phyloP scores from a whole-genome alignment of 2,113 vertebrate species.

The Pao palembangensis region DNA sequence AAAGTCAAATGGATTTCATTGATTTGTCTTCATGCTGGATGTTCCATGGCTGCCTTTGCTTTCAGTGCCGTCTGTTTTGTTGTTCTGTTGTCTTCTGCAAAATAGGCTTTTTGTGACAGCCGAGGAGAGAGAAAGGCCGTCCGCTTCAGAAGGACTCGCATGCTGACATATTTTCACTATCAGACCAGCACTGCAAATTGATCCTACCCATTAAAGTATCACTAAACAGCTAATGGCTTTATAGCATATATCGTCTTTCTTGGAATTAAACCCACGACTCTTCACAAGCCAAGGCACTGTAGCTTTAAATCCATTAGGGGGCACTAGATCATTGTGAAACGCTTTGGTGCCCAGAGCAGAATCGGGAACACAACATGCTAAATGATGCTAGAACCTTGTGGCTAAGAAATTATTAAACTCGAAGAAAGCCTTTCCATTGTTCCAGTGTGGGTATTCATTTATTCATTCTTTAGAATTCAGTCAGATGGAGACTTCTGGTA shows the following conservation, averaged over 20 bases:
- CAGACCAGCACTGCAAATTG: slow-evolving; percentile 8
- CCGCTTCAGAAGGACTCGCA: slow-evolving; percentile 13
- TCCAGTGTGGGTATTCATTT: slow-evolving; percentile 24
- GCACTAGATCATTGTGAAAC: slow-evolving; percentile 60
- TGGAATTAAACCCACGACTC: slow-evolving; percentile 8
- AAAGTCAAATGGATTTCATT: slow-evolving; percentile 71
- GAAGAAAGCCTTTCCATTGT: slow-evolving; percentile 16
- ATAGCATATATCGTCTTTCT: slow-evolving; percentile 7
- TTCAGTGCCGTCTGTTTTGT: slow-evolving; percentile 40
- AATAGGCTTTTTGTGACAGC: slow-evolving; percentile 42
- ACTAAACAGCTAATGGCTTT: slow-evolving; percentile 17
- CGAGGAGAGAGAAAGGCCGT: slow-evolving; percentile 1
- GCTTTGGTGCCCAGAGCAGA: background rate
- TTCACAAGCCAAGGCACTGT: slow-evolving; percentile 14
- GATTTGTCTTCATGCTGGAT: slow-evolving; percentile 63
- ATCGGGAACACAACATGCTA: background rate
- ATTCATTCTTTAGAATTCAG: slow-evolving; percentile 19
- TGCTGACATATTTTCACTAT: slow-evolving; percentile 28
- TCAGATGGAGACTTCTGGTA: slow-evolving; percentile 24
- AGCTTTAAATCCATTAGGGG: slow-evolving; percentile 55
- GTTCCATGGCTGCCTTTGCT: slow-evolving; percentile 27
- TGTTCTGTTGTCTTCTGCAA: slow-evolving; percentile 19
- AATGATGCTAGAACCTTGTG: slow-evolving; percentile 10
- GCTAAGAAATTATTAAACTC: slow-evolving; percentile 21
- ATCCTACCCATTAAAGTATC: slow-evolving; percentile 14